Conservation (phyloP, 2,797 vertebrate genomes). For the Hemitrygon akajei region DNA sequence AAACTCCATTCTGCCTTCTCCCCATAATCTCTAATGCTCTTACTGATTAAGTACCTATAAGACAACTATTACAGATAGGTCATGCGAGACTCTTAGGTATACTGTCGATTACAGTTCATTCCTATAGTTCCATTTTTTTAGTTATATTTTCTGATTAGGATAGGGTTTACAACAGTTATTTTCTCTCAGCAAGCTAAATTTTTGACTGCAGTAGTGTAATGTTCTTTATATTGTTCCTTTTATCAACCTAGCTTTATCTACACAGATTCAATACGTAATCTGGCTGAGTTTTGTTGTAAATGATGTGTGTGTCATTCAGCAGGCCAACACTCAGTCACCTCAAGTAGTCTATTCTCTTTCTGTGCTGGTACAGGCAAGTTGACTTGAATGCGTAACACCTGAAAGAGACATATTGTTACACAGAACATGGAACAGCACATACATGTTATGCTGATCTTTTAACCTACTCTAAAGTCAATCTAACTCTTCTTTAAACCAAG, state of each 20-base stretch:
- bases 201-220: neutral
- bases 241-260: neutral
- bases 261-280: neutral
- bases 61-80: neutral
- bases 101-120: neutral
- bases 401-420: neutral
- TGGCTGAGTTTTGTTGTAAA: neutral
- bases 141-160: neutral
- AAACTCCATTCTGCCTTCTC: no score
- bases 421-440: no score
- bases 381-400: neutral
- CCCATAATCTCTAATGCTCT: no score
- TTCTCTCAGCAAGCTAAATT: neutral
- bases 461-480: no score
- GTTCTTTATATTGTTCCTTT: neutral
- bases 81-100: neutral
- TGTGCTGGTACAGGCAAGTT: neutral
- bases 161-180: neutral
- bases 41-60: no score
- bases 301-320: neutral
- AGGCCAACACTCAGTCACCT: neutral
- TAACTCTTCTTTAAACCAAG: neutral
- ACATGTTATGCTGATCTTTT: no score
- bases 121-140: neutral
- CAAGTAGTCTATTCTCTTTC: neutral